Evolutionary conservation across 2,888 invertebrate genomes (phyloP), one percentile per base, ranked within the genome.

Genomic region (Coelopa pilipes): DNA sequence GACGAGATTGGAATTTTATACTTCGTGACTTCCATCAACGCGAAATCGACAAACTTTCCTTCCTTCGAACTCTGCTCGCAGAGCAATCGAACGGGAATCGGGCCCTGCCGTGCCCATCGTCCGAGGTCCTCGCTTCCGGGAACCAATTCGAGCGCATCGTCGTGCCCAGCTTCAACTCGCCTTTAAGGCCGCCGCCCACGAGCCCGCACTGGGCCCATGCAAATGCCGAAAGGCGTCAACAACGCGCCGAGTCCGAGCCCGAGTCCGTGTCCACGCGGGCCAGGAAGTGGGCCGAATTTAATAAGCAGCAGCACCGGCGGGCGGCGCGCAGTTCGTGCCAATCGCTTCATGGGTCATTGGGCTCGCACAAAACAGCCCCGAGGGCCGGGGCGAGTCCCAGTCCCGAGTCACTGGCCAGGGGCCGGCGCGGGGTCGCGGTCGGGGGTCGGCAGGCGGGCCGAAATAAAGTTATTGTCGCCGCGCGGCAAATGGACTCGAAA

Each of bases 301-400:
- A 65, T 17, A 65, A 46, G 12, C 3, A 59, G 10, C 4, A 57
- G 57, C 3, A 1, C 11, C 17, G 47, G n/a, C 47, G 5, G 5
- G n/a, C 17, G 47, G n/a, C 47, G 5, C 65, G 19, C n/a, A 17
- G 45, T 62, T 65, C 45, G 15, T 66, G 66, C 12, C 13, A 47
- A 19, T 46, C 66, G 50, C 66, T 66, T 49, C 45, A 66, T 66
- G 66, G 66, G 50, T 66, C 66, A 66, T 66, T 66, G 66, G 21
- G 50, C 50, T 66, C 19, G 7, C 19, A 66, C 21, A 50, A 50
- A 66, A 66, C 21, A 66, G 66, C 24, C 21, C 50, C 50, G 15
- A 0, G n/a, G 53, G 34, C 4, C n/a, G n/a, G n/a, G n/a, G n/a
- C n/a, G n/a, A n/a, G 24, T 10, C n/a, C 5, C 57, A 21, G 57